phyloP scores from a whole-genome alignment of 2,797 vertebrate species.

The Micrastur ruficollis region DNA sequence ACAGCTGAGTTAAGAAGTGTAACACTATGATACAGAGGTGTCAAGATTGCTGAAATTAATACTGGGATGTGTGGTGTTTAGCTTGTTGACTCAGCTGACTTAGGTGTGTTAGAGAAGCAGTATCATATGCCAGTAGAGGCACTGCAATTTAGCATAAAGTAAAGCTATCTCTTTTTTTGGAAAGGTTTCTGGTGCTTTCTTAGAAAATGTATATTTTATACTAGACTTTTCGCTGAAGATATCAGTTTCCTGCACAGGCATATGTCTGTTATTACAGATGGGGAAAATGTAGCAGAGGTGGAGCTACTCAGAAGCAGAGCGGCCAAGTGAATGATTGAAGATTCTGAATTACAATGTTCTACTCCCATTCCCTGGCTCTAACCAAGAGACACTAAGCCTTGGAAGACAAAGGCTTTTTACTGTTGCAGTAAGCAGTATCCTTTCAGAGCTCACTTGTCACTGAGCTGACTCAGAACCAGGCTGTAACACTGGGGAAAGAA shows the following conservation, averaged over 20 bases:
- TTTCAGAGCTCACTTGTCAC: not conserved
- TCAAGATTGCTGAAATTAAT: slow-evolving; percentile 45
- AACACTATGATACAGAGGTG: slow-evolving; percentile 29
- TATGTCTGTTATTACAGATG: slow-evolving; percentile 23
- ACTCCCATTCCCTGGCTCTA: not conserved
- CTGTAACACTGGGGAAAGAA: not conserved
- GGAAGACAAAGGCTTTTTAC: not conserved
- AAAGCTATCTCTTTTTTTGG: not conserved
- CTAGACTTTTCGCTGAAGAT: not conserved
- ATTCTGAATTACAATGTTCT: not conserved
- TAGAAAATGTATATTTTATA: not conserved
- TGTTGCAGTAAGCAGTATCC: not conserved
- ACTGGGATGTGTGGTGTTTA: not conserved
- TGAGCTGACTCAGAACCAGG: not conserved
- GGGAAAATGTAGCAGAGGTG: not conserved
- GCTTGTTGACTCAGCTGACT: slow-evolving; percentile 48
- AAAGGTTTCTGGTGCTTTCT: slow-evolving; percentile 1
- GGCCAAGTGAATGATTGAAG: not conserved
- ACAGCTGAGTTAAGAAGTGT: slow-evolving; percentile 38
- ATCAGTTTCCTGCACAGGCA: slow-evolving; percentile 2
- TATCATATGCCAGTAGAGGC: not conserved
- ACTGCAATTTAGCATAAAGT: slow-evolving; percentile 8
- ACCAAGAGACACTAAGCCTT: not conserved
- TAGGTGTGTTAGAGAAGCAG: not conserved
- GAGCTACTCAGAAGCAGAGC: not conserved